Base-by-base conservation (phyloP, 2,113 vertebrate species). In the Nyctibius bracteatus region DNA sequence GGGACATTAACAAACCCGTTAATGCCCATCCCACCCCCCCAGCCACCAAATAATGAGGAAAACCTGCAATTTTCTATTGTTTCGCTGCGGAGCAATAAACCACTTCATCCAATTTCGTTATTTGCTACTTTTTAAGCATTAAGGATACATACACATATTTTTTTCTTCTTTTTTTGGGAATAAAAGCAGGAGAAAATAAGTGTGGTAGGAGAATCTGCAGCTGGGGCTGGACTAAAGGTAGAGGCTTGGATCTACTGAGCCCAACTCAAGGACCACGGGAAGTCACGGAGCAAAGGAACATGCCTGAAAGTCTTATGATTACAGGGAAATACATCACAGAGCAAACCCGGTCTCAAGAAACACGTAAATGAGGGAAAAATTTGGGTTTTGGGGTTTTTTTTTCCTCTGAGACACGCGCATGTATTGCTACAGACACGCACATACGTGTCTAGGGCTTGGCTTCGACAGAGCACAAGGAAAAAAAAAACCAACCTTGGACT, bases 321-420 rank as follows among this genome's bases (percentile, higher is more conserved):
- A 37, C 8, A 4, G 55, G 41, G n/a, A 55, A 66, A 74, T 6
- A 10, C n/a, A 54, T 13, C 71, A 10, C 46, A 13, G 55, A 81
- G 49, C 41, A 52, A 84, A 80, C 23, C 33, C 27, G 30, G 31
- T 8, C 37, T 27, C 24, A 39, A 81, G 31, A 16, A 92, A 58
- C 14, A 17, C 0, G 5, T 12, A 49, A 93, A 74, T 73, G 13
- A 18, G n/a, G 82, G 74, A 7, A 58, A 83, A 94, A 57, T 18
- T 3, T 5, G 27, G 24, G 18, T 19, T 31, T 31, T 10, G 13
- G 9, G 9, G 47, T 28, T n/a, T 37, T 33, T 19, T 59, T n/a
- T 3, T 2, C 16, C 31, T n/a, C 20, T 24, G 27, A 25, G 77
- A 83, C 11, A 10, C 15, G 12, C 2, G 0, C 41, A 3, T 1